Conservation (phyloP, 1,140 invertebrate species). For the Pygmarrhopalites habei region DNA sequence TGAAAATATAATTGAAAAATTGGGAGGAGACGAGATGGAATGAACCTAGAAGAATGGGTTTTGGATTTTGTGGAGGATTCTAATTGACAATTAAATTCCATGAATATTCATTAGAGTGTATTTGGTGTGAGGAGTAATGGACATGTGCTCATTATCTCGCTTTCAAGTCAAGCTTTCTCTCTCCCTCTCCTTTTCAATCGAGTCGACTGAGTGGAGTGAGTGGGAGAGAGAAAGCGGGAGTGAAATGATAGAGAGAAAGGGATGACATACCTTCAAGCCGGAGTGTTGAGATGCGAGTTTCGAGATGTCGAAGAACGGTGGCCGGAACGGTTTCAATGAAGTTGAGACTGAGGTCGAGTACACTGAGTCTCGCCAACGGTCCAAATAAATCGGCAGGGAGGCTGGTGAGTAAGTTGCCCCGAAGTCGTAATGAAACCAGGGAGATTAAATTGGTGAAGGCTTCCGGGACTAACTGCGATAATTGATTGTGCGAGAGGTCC, state of each 20-base stretch:
- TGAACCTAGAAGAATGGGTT: too few relatives aligned
- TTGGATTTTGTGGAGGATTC: neutral
- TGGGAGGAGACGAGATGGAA: too few relatives aligned
- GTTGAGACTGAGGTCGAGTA: slow-evolving; percentile 77
- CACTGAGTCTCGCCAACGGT: slow-evolving; percentile 65
- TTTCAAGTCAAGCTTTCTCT: too few relatives aligned
- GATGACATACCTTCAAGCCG: slow-evolving; percentile 60
- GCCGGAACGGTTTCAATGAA: slow-evolving; percentile 71
- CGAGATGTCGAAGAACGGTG: slow-evolving; percentile 64
- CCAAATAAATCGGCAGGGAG: slow-evolving; percentile 70
- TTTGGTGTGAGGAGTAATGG: too few relatives aligned
- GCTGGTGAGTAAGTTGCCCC: slow-evolving; percentile 71
- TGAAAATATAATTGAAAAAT: too few relatives aligned
- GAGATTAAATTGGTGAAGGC: slow-evolving; percentile 67
- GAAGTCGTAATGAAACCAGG: slow-evolving; percentile 66
- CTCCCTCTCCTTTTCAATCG: too few relatives aligned
- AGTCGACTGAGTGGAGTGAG: too few relatives aligned
- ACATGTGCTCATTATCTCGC: too few relatives aligned
- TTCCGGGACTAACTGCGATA: slow-evolving; percentile 64
- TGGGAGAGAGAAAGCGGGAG: too few relatives aligned
- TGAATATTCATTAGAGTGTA: neutral
- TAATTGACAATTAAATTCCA: neutral
- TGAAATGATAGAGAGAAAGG: too few relatives aligned
- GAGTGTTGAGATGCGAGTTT: slow-evolving; percentile 69
- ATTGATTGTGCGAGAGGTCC: slow-evolving; percentile 75